These are phyloP conservation scores for Lophochroa leadbeateri DNA, from an alignment of 2,113 vertebrate species.

Conservation along the genomic window DNA sequence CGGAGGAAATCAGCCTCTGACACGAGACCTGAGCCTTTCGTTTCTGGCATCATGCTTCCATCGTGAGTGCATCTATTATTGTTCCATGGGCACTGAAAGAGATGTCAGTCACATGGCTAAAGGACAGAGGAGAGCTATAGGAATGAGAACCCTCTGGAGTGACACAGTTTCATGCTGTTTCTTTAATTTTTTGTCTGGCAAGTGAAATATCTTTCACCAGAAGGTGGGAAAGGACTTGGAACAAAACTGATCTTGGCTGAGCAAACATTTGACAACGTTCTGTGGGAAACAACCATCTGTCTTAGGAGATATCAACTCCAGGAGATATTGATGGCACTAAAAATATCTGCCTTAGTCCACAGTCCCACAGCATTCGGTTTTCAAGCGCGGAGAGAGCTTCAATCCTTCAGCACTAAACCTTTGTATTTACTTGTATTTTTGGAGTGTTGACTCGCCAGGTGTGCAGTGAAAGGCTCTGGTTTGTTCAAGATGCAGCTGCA, in stretches of 20 bases:
- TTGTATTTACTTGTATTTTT: constrained; percentile 35
- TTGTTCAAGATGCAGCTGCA: not conserved
- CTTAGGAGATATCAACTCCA: constrained; percentile 62
- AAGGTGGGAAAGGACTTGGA: constrained; percentile 73
- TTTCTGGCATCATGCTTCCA: not conserved
- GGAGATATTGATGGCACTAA: constrained; percentile 67
- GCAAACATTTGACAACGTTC: constrained; percentile 74
- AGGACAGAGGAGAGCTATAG: not conserved
- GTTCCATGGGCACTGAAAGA: not conserved
- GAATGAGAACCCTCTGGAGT: not conserved
- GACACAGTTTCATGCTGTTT: constrained; percentile 32
- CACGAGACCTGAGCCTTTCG: not conserved
- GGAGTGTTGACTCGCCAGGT: constrained; percentile 21
- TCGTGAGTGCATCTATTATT: not conserved
- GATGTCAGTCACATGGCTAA: not conserved
- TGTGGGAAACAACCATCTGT: constrained; percentile 71
- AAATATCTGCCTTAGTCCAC: constrained; percentile 59
- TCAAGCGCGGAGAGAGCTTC: not conserved
- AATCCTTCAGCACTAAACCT: constrained; percentile 4
- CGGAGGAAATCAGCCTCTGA: not conserved
- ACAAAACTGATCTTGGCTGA: constrained; percentile 72
- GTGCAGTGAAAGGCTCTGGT: not conserved
- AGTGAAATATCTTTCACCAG: constrained; percentile 64
- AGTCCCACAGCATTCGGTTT: not conserved
- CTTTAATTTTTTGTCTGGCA: constrained; percentile 72